These are phyloP conservation scores for Perognathus longimembris DNA, from an alignment of 2,113 vertebrate species.

Conservation along the genomic window DNA sequence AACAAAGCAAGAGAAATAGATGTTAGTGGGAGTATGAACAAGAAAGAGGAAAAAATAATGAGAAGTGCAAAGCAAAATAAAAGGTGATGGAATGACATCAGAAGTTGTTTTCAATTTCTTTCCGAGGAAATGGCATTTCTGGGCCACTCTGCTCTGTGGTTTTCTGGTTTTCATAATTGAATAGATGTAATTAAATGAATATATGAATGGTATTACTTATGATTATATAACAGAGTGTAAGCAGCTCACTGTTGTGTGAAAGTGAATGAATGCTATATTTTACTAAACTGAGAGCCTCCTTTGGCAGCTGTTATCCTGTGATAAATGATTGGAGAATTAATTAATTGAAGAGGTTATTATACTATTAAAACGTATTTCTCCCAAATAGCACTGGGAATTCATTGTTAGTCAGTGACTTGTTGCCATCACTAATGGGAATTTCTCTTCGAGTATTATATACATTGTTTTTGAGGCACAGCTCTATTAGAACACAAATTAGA, in stretches of 20 bases:
- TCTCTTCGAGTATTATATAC: not conserved
- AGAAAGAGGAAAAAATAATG: not conserved
- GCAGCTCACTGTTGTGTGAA: constrained; percentile 54
- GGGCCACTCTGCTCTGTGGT: not conserved
- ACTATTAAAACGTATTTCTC: constrained; percentile 58
- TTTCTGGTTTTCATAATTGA: constrained; percentile 53
- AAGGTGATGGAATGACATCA: not conserved
- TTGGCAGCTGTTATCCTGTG: constrained; percentile 68
- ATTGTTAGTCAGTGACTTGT: constrained; percentile 60
- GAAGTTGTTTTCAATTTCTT: constrained; percentile 36
- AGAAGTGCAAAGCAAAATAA: not conserved
- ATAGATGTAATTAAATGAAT: constrained; percentile 51
- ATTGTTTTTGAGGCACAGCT: constrained; percentile 37
- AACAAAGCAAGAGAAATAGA: not conserved
- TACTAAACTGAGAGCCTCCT: constrained; percentile 34
- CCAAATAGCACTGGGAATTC: constrained; percentile 52
- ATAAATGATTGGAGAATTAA: constrained; percentile 76
- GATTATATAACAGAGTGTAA: constrained; percentile 46
- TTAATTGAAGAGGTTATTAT: constrained; percentile 74
- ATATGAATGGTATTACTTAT: constrained; percentile 37
- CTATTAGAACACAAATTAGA: constrained; percentile 36
- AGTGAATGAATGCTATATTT: constrained; percentile 60
- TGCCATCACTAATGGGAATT: not conserved
- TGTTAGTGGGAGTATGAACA: not conserved
- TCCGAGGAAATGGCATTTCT: not conserved